phyloP scores from a whole-genome alignment of 2,888 invertebrate genomes.

The Hirtodrosophila duncani region DNA sequence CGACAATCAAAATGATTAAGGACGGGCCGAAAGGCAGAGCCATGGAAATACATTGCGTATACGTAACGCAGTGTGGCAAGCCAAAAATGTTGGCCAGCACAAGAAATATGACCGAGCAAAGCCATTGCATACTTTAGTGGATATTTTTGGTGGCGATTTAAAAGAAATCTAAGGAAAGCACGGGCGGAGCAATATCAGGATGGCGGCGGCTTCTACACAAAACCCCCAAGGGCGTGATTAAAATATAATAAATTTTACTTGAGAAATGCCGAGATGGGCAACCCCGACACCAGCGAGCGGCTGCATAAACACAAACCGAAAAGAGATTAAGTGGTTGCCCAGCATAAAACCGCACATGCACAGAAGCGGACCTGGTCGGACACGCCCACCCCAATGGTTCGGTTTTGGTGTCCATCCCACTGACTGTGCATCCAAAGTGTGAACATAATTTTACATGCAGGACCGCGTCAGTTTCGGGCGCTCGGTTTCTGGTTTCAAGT shows the following conservation, averaged over 20 bases:
- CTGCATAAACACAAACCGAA: constrained; percentile 50
- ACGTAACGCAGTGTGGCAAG: constrained; percentile 58
- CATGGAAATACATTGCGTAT: constrained; percentile 46
- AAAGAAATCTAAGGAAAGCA: constrained; percentile 62
- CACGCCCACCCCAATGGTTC: constrained; percentile 20
- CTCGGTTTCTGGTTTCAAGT: constrained; percentile 37
- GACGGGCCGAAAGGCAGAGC: constrained; percentile 26
- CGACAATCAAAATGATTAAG: constrained; percentile 71
- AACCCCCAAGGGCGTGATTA: constrained; percentile 76
- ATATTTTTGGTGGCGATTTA: constrained; percentile 45
- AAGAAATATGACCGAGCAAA: constrained; percentile 20
- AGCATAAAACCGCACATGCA: constrained; percentile 67
- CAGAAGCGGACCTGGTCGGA: constrained; percentile 1
- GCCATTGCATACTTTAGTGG: no score
- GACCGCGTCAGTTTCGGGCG: constrained; percentile 40
- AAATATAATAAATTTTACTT: constrained; percentile 77
- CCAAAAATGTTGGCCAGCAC: not conserved
- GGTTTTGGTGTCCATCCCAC: constrained; percentile 20
- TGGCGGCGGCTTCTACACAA: constrained; percentile 24
- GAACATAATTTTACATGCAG: constrained; percentile 73
- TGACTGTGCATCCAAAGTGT: constrained; percentile 60
- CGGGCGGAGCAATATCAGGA: constrained; percentile 28
- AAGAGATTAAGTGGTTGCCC: constrained; percentile 71
- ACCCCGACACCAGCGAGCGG: constrained; percentile 18
- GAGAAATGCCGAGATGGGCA: constrained; percentile 51